A percentile compares a stretch with the other conserved stretches of the same genome.
Conservation (phyloP, 2,797 vertebrate genomes). For the Coccyzus lansbergi region DNA sequence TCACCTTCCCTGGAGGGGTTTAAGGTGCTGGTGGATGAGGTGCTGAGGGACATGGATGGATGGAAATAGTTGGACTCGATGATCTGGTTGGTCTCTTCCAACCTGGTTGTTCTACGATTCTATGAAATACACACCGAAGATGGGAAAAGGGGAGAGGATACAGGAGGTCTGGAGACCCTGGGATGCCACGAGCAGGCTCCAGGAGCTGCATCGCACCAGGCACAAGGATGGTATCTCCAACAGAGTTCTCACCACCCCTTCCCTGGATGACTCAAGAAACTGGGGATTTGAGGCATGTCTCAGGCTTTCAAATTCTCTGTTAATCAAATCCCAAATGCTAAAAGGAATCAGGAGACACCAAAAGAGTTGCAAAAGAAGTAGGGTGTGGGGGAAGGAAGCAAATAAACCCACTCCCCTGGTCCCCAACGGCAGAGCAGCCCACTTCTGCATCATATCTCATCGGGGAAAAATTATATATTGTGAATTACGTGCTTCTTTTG, state of each 20-base stretch:
- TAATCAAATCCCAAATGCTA: constrained; percentile 9
- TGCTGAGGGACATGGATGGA: no score
- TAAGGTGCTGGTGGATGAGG: no score
- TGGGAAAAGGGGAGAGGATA: neutral
- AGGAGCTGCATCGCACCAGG: fast-evolving
- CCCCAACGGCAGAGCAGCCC: constrained; percentile 7
- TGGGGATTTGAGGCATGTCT: neutral
- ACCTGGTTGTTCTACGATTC: no score
- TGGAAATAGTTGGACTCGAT: no score
- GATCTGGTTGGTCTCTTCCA: no score
- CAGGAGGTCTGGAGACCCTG: fast-evolving
- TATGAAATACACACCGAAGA: no score
- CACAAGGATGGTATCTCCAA: neutral
- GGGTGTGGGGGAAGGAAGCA: neutral
- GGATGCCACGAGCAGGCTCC: fast-evolving
- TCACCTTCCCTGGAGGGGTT: no score
- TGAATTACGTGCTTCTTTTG: constrained; percentile 44
- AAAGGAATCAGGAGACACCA: neutral
- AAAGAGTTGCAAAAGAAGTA: constrained; percentile 26
- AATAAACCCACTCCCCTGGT: neutral
- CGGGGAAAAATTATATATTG: constrained; percentile 61
- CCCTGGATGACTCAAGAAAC: neutral
- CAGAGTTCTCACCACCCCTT: neutral
- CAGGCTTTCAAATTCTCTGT: neutral
- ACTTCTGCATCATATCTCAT: constrained; percentile 31